These are phyloP conservation scores for Campylomormyrus tamandua DNA, from an alignment of 2,113 vertebrate species.

Conservation along the genomic window DNA sequence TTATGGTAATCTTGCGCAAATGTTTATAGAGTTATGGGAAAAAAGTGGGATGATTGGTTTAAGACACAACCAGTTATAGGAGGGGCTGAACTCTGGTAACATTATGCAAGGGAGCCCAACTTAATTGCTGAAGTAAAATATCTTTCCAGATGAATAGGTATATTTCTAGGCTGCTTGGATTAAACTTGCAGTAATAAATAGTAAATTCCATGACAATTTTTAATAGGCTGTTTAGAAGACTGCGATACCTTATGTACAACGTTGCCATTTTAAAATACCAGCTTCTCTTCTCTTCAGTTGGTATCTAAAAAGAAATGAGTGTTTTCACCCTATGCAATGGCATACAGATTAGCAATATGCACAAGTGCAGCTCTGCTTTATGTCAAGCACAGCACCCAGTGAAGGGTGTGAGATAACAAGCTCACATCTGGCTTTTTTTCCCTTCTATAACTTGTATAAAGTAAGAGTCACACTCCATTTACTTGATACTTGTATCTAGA, in stretches of 20 bases:
- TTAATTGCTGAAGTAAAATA: not conserved
- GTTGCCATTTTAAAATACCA: slow-evolving; percentile 86
- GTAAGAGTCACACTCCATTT: not conserved
- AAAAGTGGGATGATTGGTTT: not conserved
- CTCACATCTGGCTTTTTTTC: not conserved
- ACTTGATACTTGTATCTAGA: not conserved
- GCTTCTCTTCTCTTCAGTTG: slow-evolving; percentile 69
- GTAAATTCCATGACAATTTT: not conserved
- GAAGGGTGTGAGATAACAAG: not conserved
- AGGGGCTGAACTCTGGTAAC: not conserved
- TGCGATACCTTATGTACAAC: slow-evolving; percentile 69
- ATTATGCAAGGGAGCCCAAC: not conserved
- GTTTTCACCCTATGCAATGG: not conserved
- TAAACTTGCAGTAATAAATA: not conserved
- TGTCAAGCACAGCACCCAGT: not conserved
- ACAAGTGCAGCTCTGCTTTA: not conserved
- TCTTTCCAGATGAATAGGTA: not conserved
- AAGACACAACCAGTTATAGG: not conserved
- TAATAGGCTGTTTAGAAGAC: not conserved
- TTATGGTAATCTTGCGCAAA: not conserved
- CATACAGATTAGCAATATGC: not conserved
- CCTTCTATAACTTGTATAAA: not conserved
- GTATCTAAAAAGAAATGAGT: slow-evolving; percentile 57
- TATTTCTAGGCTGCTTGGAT: not conserved
- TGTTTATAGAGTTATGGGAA: not conserved